phyloP scores from a whole-genome alignment of 2,888 invertebrate species.

The Oxyscelio sp. region DNA sequence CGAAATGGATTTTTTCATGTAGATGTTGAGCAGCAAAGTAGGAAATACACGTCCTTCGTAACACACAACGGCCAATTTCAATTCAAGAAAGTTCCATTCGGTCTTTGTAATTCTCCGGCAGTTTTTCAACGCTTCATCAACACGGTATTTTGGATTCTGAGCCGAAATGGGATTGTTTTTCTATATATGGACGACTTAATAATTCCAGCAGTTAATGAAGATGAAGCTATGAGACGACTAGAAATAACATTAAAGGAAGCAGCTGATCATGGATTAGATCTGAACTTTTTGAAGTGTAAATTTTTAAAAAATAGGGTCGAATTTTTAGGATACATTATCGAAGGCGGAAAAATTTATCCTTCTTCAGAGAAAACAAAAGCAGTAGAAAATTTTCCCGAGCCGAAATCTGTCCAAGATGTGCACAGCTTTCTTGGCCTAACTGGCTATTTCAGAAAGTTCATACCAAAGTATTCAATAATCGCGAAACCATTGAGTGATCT shows the following conservation, averaged over 20 bases:
- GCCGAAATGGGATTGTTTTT: no score
- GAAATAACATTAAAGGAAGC: no score
- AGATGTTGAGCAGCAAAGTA: conserved; percentile 47
- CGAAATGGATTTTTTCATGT: conserved; percentile 75
- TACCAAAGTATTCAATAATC: background rate
- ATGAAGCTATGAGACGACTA: no score
- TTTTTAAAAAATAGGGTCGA: conserved; percentile 19
- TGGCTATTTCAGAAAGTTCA: no score
- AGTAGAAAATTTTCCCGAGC: conserved; percentile 19
- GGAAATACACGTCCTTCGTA: conserved; percentile 74
- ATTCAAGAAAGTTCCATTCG: conserved; percentile 63
- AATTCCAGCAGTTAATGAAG: no score
- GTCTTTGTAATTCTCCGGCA: conserved; percentile 67
- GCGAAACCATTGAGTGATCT: background rate
- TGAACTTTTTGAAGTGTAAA: no score
- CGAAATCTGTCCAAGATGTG: conserved; percentile 39
- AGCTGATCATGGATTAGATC: no score
- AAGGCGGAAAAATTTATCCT: conserved; percentile 13
- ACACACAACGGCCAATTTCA: conserved; percentile 71
- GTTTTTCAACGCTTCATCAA: conserved; percentile 62
- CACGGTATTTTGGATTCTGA: conserved; percentile 48
- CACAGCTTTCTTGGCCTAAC: conserved; percentile 8
- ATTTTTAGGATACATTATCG: conserved; percentile 37
- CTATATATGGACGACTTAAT: no score
- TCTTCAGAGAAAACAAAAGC: conserved; percentile 24